A percentile compares a stretch with the other conserved stretches of the same genome.
These are phyloP conservation scores for Azorinus chamasolen DNA, from an alignment of 2,888 invertebrate genomes.

Conservation along the genomic window DNA sequence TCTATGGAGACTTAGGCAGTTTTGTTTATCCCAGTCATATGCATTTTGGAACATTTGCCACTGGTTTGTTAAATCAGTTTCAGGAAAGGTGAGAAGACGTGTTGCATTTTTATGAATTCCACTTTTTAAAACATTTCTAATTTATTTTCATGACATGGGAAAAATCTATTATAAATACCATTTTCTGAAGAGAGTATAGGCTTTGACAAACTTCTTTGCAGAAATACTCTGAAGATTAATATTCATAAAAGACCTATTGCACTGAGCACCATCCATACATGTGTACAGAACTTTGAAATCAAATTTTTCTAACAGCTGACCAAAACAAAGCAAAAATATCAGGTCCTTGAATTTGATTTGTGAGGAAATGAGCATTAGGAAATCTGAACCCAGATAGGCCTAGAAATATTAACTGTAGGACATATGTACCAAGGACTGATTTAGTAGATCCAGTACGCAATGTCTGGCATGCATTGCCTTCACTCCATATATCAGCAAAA, in stretches of 20 bases:
- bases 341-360: slow-evolving; percentile 33
- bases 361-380: slow-evolving; percentile 44
- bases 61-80: slow-evolving; percentile 19
- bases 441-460: slow-evolving; percentile 13
- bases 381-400: slow-evolving; percentile 55
- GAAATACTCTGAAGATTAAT: background rate
- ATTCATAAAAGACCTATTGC: too few species aligned
- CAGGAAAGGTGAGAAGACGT: slow-evolving; percentile 13
- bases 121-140: slow-evolving; percentile 52
- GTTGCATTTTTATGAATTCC: slow-evolving; percentile 11
- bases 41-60: slow-evolving; percentile 58
- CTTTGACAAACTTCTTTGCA: background rate
- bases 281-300: too few species aligned
- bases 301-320: slow-evolving; percentile 29
- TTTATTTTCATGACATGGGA: slow-evolving; percentile 51
- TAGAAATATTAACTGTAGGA: slow-evolving; percentile 49
- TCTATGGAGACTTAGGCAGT: slow-evolving; percentile 51
- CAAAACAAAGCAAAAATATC: slow-evolving; percentile 43
- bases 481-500: too few species aligned
- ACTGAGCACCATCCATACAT: too few species aligned
- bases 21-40: slow-evolving; percentile 53
- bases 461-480: too few species aligned
- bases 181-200: slow-evolving; percentile 11
- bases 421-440: slow-evolving; percentile 34
- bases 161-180: slow-evolving; percentile 53